Conservation (phyloP, 2,113 vertebrate species). For the Salvelinus fontinalis region DNA sequence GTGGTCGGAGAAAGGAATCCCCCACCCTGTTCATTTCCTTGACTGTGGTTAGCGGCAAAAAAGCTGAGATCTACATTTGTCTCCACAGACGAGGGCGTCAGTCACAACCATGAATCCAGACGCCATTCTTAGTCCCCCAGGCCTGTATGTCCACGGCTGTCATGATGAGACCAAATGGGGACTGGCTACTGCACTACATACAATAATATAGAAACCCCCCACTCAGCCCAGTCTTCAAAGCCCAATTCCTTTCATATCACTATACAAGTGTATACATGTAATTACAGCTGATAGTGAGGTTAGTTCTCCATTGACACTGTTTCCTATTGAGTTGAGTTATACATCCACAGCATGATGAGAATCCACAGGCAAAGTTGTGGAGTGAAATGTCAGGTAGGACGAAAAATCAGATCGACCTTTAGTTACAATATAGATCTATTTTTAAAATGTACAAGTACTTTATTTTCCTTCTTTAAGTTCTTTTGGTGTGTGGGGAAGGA, state of each 20-base stretch:
- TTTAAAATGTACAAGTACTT: slow-evolving; percentile 52
- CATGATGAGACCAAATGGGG: neutral
- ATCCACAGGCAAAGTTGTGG: slow-evolving; percentile 40
- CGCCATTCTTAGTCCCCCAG: neutral
- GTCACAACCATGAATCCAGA: slow-evolving; percentile 1
- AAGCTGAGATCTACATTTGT: neutral
- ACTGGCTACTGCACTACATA: neutral
- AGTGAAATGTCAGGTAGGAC: slow-evolving; percentile 45
- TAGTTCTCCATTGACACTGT: slow-evolving; percentile 25
- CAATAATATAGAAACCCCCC: neutral
- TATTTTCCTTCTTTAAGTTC: slow-evolving; percentile 18
- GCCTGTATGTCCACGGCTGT: neutral
- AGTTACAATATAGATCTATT: slow-evolving; percentile 58
- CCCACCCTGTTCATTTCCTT: neutral
- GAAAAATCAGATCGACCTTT: slow-evolving; percentile 42
- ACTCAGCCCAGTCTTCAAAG: neutral
- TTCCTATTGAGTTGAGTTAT: slow-evolving; percentile 10
- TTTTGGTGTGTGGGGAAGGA: slow-evolving; percentile 24
- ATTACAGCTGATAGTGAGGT: neutral
- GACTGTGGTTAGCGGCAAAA: neutral
- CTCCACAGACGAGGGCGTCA: neutral
- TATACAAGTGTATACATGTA: slow-evolving; percentile 13
- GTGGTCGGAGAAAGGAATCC: neutral
- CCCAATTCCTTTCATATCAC: neutral
- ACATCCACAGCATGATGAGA: slow-evolving; percentile 42